Conservation (phyloP, 1,140 invertebrate genomes). For the Panulirus ornatus region DNA sequence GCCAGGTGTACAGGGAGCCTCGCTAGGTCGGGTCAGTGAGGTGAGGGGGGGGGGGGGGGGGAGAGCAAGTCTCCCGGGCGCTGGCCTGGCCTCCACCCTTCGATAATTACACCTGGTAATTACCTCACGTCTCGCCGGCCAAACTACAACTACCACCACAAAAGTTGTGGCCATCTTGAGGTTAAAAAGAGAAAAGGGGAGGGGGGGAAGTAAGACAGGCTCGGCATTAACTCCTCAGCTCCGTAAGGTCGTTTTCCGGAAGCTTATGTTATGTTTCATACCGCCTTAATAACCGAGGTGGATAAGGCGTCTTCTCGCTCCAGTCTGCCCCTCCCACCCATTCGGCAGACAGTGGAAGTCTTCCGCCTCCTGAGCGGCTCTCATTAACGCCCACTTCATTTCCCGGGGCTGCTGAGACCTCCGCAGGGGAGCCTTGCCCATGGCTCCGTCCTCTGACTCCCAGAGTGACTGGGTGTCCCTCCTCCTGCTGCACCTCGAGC, state of each 20-base stretch:
- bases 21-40: too few species aligned
- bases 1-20: too few species aligned
- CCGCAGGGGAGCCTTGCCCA: too few species aligned
- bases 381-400: constrained; percentile 29
- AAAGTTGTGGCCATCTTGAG: too few species aligned
- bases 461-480: neutral
- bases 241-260: constrained; percentile 20
- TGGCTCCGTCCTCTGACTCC: too few species aligned
- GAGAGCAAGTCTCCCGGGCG: too few species aligned
- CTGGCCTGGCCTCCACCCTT: too few species aligned
- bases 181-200: too few species aligned
- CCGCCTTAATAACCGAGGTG: constrained; percentile 29
- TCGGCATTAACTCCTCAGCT: neutral
- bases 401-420: neutral
- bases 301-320: neutral
- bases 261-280: constrained; percentile 1
- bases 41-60: too few species aligned
- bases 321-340: constrained; percentile 12
- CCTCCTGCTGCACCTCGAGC: neutral
- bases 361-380: constrained; percentile 19
- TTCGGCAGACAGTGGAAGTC: constrained; percentile 30
- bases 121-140: too few species aligned
- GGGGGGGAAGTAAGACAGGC: neutral
- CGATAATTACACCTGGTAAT: too few species aligned
- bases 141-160: neutral